Conservation (phyloP, 2,113 vertebrate species). For the Anser brachyrhynchus region DNA sequence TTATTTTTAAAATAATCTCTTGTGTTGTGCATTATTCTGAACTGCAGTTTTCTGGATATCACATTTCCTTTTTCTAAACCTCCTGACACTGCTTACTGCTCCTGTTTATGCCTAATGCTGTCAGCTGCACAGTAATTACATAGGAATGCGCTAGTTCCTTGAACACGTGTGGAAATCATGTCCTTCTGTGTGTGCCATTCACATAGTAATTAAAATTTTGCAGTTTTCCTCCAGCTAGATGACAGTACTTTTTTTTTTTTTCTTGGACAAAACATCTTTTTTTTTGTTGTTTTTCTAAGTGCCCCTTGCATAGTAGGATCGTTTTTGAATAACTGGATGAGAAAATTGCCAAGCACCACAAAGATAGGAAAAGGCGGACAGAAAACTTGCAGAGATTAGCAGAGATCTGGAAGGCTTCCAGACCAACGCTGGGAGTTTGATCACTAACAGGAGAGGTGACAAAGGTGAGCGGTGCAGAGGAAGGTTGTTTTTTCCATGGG, state of each 20-base stretch:
- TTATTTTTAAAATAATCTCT: not conserved
- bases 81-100: not conserved
- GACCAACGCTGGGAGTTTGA: conserved; percentile 9
- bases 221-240: not conserved
- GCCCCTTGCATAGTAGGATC: not conserved
- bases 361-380: conserved; percentile 52
- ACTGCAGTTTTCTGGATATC: accelerated
- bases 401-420: conserved; percentile 45
- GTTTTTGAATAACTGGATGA: not conserved
- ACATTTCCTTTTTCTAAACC: not conserved
- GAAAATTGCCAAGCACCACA: conserved; percentile 41
- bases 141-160: not conserved
- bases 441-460: not conserved
- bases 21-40: not conserved
- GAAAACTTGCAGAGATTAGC: conserved; percentile 51
- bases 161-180: not conserved
- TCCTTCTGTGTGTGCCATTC: not conserved
- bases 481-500: not conserved
- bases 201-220: not conserved
- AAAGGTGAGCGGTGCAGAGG: conserved; percentile 10
- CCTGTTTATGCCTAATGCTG: not conserved
- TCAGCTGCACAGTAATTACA: not conserved
- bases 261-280: not conserved
- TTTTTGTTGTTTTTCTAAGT: not conserved
- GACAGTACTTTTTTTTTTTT: not conserved